These are phyloP conservation scores for Aleiodes leptofemur DNA, from an alignment of 2,888 invertebrate genomes.

Conservation along the genomic window DNA sequence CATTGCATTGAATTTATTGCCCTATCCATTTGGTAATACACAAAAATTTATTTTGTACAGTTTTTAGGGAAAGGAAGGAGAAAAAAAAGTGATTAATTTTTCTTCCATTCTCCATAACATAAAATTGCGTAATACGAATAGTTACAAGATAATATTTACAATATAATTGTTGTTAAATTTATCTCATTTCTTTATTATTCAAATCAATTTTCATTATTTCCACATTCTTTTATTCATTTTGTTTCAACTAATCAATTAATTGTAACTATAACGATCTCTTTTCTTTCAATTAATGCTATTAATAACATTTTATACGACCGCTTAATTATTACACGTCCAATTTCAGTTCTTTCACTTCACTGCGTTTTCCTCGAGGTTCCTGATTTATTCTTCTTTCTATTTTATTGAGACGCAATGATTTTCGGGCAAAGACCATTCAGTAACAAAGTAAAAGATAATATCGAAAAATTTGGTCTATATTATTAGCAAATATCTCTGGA, in stretches of 20 bases:
- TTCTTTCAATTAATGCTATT: constrained; percentile 60
- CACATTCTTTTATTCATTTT: constrained; percentile 55
- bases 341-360: no score
- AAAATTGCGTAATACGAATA: constrained; percentile 77
- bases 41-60: constrained; percentile 77
- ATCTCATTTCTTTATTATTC: constrained; percentile 53
- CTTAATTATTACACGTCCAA: no score
- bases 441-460: no score
- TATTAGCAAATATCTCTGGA: no score
- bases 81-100: constrained; percentile 21
- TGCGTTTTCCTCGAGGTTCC: no score
- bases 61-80: constrained; percentile 75
- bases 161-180: constrained; percentile 70
- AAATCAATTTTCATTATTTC: constrained; percentile 51
- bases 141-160: constrained; percentile 78
- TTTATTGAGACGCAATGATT: no score
- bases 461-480: no score
- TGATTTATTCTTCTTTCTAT: no score
- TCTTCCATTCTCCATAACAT: constrained; percentile 43
- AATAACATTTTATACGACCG: constrained; percentile 66
- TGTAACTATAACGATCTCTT: constrained; percentile 65
- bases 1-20: neutral
- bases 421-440: no score
- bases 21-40: constrained; percentile 74
- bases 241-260: constrained; percentile 64